Conservation (phyloP, 1,140 invertebrate genomes). For the Mycetomoellerius zeteki region DNA sequence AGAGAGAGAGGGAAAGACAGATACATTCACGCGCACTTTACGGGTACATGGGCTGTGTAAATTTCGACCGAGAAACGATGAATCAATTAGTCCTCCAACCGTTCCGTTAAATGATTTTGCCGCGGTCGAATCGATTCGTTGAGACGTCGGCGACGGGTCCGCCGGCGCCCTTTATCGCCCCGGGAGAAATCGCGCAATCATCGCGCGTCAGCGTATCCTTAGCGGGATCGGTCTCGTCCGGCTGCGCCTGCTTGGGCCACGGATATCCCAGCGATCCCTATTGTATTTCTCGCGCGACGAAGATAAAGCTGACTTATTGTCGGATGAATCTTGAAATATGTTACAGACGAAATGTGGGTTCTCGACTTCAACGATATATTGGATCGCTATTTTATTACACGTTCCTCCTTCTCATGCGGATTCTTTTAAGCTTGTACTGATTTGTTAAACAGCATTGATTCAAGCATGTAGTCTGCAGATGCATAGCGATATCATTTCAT, state of each 20-base stretch:
- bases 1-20: too few species aligned
- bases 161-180: constrained; percentile 46
- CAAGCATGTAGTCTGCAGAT: neutral
- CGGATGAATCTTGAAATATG: constrained; percentile 43
- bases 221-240: constrained; percentile 14
- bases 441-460: neutral
- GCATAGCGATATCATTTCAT: too few species aligned
- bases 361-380: neutral
- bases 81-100: constrained; percentile 68
- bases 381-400: neutral
- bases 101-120: constrained; percentile 61
- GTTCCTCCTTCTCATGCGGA: neutral
- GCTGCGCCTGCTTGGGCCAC: neutral
- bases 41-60: neutral
- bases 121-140: constrained; percentile 55
- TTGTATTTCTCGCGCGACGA: constrained; percentile 40
- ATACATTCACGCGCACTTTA: too few species aligned
- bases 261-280: constrained; percentile 48
- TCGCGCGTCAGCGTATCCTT: constrained; percentile 51
- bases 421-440: neutral
- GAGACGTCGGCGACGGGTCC: neutral
- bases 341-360: neutral
- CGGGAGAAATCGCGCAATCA: constrained; percentile 49
- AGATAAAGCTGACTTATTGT: constrained; percentile 39
- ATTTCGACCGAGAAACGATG: constrained; percentile 50